Evolutionary conservation across 2,888 invertebrate species (phyloP).

Genomic region (Dichetophora obliterata): DNA sequence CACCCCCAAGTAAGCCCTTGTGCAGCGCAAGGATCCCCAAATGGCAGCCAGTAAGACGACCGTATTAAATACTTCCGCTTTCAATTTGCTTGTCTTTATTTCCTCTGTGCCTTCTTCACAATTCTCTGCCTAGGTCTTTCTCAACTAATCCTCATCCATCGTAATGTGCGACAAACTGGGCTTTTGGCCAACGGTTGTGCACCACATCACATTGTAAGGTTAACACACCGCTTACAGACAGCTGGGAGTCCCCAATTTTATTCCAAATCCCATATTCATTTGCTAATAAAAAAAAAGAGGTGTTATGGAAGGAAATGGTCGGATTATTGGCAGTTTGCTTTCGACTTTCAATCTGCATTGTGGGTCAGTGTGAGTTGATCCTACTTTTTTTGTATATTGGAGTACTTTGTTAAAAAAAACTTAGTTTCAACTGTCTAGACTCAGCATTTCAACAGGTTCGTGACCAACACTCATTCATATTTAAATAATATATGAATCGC

Average conservation of each 20-base stretch:
- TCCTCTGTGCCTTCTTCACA: neutral
- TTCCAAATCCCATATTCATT: slow-evolving; percentile 10
- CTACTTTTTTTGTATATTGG: no score
- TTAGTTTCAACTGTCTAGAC: no score
- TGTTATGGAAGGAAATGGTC: no score
- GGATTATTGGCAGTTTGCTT: no score
- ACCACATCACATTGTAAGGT: neutral
- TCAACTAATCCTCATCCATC: slow-evolving; percentile 5
- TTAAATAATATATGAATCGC: no score
- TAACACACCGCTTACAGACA: slow-evolving; percentile 11
- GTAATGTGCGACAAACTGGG: slow-evolving; percentile 22
- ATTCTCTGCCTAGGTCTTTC: neutral
- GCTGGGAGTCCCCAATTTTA: slow-evolving; percentile 11
- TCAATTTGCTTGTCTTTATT: neutral
- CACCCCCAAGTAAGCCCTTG: neutral
- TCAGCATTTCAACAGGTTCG: no score
- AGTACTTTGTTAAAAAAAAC: no score
- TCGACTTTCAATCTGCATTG: no score
- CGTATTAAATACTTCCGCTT: neutral
- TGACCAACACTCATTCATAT: no score
- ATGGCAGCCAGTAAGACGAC: neutral
- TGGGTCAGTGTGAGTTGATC: no score
- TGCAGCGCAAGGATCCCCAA: neutral
- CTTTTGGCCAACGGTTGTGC: slow-evolving; percentile 1
- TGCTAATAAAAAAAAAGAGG: neutral